These are phyloP conservation scores for Gadus chalcogrammus DNA, from an alignment of 2,113 vertebrate species.

Conservation along the genomic window DNA sequence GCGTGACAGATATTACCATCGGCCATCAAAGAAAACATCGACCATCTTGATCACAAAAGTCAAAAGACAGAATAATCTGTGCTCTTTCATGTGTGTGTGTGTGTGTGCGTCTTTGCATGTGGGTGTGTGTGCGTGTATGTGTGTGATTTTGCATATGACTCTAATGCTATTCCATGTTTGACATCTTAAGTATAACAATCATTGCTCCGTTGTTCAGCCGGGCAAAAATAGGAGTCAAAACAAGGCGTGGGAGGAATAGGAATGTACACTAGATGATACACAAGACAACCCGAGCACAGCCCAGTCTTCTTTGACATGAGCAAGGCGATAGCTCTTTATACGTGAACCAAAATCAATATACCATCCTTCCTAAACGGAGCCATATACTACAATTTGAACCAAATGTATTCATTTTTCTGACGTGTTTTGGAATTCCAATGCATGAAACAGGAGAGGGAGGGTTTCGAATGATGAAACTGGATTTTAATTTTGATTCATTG, in stretches of 20 bases:
- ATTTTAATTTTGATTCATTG: no score
- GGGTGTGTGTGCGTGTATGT: no score
- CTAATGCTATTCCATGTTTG: constrained; percentile 49
- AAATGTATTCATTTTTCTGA: background rate
- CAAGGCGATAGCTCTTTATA: constrained; percentile 49
- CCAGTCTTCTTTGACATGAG: constrained; percentile 59
- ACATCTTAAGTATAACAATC: constrained; percentile 52
- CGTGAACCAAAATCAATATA: constrained; percentile 51
- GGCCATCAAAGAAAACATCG: constrained; percentile 61
- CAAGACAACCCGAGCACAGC: constrained; percentile 40
- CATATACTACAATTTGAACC: constrained; percentile 18
- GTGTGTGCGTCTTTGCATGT: constrained; percentile 21
- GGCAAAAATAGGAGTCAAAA: constrained; percentile 32
- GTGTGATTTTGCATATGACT: constrained; percentile 25
- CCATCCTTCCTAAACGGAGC: constrained; percentile 54
- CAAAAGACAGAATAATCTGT: constrained; percentile 43
- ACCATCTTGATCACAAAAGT: constrained; percentile 48
- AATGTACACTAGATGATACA: constrained; percentile 29
- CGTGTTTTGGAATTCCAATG: no score
- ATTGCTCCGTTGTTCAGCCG: constrained; percentile 33
- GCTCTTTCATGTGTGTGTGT: constrained; percentile 10
- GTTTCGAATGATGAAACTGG: no score
- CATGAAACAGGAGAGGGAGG: no score
- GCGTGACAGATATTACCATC: constrained; percentile 51
- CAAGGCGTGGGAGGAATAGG: constrained; percentile 4